These are phyloP conservation scores for Synergus itoensis DNA, from an alignment of 2,888 invertebrate species.

Conservation along the genomic window DNA sequence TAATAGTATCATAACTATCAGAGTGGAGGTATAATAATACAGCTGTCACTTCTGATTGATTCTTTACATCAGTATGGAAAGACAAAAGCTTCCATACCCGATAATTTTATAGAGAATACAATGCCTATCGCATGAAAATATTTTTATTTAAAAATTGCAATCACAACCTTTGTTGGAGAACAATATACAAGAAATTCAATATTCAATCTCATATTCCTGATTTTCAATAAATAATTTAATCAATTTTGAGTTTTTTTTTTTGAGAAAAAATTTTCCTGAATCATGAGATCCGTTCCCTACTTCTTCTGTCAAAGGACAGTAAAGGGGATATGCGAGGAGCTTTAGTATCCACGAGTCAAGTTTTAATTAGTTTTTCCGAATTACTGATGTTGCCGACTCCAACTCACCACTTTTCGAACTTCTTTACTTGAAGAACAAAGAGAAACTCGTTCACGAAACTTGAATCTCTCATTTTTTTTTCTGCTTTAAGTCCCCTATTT, in stretches of 20 bases:
- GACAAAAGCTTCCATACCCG: neutral
- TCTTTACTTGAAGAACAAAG: constrained; percentile 68
- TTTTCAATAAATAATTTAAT: no score
- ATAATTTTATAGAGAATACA: neutral
- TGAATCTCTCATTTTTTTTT: neutral
- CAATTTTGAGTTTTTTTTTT: no score
- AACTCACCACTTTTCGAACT: constrained; percentile 65
- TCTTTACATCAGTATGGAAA: neutral
- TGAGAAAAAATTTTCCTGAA: neutral
- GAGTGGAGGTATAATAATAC: neutral
- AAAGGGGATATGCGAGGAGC: constrained; percentile 18
- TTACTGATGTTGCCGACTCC: constrained; percentile 72
- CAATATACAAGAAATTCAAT: neutral
- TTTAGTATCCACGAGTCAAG: constrained; percentile 70
- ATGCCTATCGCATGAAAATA: neutral
- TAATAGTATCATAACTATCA: neutral
- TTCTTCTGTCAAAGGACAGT: constrained; percentile 6
- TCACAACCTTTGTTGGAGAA: neutral
- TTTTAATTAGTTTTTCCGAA: constrained; percentile 77
- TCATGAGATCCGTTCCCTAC: neutral
- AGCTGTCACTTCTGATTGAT: neutral
- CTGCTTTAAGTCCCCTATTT: neutral
- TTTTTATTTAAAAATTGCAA: neutral
- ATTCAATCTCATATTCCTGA: neutral
- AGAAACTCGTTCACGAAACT: constrained; percentile 33